A percentile compares a stretch with the other conserved stretches of the same genome.
phyloP scores from a whole-genome alignment of 2,888 invertebrate genomes.

The Xestobium rufovillosum region DNA sequence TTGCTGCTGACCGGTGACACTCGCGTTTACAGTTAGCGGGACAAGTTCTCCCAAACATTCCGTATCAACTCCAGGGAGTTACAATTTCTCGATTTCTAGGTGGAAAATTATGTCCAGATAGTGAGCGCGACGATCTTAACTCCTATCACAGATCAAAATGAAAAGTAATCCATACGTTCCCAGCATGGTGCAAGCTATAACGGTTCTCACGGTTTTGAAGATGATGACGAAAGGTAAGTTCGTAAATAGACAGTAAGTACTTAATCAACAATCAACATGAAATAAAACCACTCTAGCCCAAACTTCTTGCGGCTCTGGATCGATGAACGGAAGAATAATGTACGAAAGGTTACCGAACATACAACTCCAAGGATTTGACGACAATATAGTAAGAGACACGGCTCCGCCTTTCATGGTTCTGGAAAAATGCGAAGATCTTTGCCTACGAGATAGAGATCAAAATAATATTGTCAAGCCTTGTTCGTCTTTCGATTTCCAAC shows the following conservation, averaged over 20 bases:
- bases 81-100: no score
- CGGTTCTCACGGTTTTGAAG: conserved; percentile 74
- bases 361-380: conserved; percentile 82
- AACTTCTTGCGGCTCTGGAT: conserved; percentile 85
- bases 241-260: no score
- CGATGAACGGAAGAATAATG: conserved; percentile 67
- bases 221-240: conserved; percentile 71
- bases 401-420: conserved; percentile 80
- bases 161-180: conserved; percentile 50
- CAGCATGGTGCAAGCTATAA: conserved; percentile 77
- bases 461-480: conserved; percentile 80
- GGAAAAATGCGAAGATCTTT: conserved; percentile 76
- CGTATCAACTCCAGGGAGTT: no score
- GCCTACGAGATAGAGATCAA: conserved; percentile 69
- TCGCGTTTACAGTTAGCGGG: no score
- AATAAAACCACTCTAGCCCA: no score
- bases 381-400: conserved; percentile 78
- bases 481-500: conserved; percentile 85
- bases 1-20: no score
- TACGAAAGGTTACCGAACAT: conserved; percentile 85
- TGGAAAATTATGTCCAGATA: conserved; percentile 42
- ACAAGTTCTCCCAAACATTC: no score
- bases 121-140: conserved; percentile 26
- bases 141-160: conserved; percentile 46
- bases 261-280: conserved; percentile 18